phyloP scores from a whole-genome alignment of 2,888 invertebrate genomes.

The Leucophenga maculata region DNA sequence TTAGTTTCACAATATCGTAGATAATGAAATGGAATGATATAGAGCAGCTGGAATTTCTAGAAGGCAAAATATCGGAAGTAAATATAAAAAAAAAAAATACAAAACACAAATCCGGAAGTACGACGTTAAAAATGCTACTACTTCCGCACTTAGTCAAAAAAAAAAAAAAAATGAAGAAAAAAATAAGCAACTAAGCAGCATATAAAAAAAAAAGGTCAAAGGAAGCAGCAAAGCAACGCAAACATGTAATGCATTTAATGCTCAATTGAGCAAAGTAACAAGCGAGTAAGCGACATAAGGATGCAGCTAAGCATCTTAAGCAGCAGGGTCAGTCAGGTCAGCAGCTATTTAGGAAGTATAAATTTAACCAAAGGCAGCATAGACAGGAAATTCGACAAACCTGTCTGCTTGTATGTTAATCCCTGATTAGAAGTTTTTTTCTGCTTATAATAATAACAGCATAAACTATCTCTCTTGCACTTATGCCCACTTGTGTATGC shows the following conservation, averaged over 20 bases:
- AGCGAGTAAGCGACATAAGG: background rate
- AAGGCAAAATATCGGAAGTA: slow-evolving; percentile 53
- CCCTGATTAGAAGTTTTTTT: slow-evolving; percentile 5
- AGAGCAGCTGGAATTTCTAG: slow-evolving; percentile 28
- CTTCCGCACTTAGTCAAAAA: slow-evolving; percentile 45
- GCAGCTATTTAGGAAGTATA: background rate
- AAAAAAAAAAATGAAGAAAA: background rate
- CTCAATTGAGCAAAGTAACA: slow-evolving; percentile 40
- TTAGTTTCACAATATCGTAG: slow-evolving; percentile 7
- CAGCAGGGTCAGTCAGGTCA: background rate
- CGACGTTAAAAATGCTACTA: slow-evolving; percentile 33
- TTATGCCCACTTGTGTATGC: slow-evolving; percentile 42
- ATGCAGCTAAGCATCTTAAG: background rate
- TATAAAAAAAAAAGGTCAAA: slow-evolving; percentile 4
- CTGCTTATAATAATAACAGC: background rate
- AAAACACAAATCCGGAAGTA: slow-evolving; percentile 42
- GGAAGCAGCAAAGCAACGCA: slow-evolving; percentile 4
- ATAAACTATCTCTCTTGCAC: slow-evolving; percentile 54
- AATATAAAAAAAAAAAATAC: slow-evolving; percentile 48
- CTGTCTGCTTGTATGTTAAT: slow-evolving; percentile 44
- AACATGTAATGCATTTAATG: slow-evolving; percentile 22
- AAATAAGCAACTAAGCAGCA: slow-evolving; percentile 6
- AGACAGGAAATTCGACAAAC: slow-evolving; percentile 28
- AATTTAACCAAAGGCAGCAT: slow-evolving; percentile 23
- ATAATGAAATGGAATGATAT: too few species aligned